Percentiles rank a stretch among this genome's conserved stretches.
Evolutionary conservation across 2,888 invertebrate genomes (phyloP).

Genomic region (Torymus aiolomorphi): DNA sequence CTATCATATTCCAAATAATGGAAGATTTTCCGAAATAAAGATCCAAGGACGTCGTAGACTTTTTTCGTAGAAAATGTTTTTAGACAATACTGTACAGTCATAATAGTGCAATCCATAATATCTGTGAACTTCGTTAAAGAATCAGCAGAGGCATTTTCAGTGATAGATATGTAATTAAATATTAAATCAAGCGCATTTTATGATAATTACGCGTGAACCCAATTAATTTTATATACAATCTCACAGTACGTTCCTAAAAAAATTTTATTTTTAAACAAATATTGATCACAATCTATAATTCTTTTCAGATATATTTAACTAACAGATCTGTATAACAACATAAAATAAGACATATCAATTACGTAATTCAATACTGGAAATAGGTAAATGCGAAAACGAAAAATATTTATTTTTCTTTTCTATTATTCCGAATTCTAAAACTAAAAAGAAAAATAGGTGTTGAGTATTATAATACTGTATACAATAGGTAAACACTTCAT

Average conservation of each 20-base stretch:
- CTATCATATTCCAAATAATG: background rate
- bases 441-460: constrained; percentile 16
- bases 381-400: constrained; percentile 3
- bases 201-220: background rate
- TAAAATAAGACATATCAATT: constrained; percentile 29
- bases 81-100: constrained; percentile 27
- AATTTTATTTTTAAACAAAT: constrained; percentile 31
- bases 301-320: constrained; percentile 7
- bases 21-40: constrained; percentile 6
- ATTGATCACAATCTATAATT: constrained; percentile 1
- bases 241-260: constrained; percentile 19
- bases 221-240: constrained; percentile 31
- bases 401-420: constrained; percentile 7
- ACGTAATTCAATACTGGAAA: constrained; percentile 15
- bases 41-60: background rate
- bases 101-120: constrained; percentile 18
- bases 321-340: constrained; percentile 7
- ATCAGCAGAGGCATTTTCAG: constrained; percentile 24
- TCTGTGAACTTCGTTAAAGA: background rate
- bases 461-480: constrained; percentile 1
- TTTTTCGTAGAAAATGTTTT: constrained; percentile 32
- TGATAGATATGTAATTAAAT: constrained; percentile 28
- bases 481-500: constrained; percentile 4
- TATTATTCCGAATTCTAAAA: constrained; percentile 8
- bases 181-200: constrained; percentile 11